These are phyloP conservation scores for Pyxicephalus adspersus DNA, from an alignment of 2,113 vertebrate genomes.

Conservation along the genomic window DNA sequence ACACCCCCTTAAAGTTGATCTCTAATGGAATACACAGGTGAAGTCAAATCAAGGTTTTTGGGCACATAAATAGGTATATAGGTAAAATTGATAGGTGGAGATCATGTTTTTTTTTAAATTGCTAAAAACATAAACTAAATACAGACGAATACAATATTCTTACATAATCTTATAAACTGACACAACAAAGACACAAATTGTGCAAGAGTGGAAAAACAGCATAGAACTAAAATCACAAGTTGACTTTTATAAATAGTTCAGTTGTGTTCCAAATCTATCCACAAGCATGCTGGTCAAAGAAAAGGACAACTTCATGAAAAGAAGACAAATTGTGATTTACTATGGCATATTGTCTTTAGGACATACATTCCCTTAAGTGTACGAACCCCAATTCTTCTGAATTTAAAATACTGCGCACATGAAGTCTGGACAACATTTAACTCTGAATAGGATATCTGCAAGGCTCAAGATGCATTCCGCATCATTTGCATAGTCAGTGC, in stretches of 20 bases:
- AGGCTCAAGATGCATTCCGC: not conserved
- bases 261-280: slow-evolving; percentile 11
- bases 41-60: too few relatives aligned
- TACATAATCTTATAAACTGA: not conserved
- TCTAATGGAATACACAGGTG: too few relatives aligned
- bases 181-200: not conserved
- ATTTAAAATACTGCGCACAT: not conserved
- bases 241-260: slow-evolving; percentile 15
- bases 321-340: slow-evolving; percentile 30
- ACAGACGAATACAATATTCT: slow-evolving; percentile 20
- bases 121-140: not conserved
- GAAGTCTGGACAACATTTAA: slow-evolving; percentile 18
- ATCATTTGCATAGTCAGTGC: not conserved
- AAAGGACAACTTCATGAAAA: slow-evolving; percentile 21
- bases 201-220: slow-evolving; percentile 6
- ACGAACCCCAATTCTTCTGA: slow-evolving; percentile 16
- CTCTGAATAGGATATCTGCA: not conserved
- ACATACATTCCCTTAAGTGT: slow-evolving; percentile 48
- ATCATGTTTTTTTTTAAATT: too few relatives aligned
- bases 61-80: too few relatives aligned
- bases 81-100: too few relatives aligned
- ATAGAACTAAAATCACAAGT: not conserved
- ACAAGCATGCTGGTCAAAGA: slow-evolving; percentile 38
- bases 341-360: slow-evolving; percentile 37
- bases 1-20: too few relatives aligned